Conservation (phyloP, 2,113 vertebrate genomes). For the Ceyx melanurus region DNA sequence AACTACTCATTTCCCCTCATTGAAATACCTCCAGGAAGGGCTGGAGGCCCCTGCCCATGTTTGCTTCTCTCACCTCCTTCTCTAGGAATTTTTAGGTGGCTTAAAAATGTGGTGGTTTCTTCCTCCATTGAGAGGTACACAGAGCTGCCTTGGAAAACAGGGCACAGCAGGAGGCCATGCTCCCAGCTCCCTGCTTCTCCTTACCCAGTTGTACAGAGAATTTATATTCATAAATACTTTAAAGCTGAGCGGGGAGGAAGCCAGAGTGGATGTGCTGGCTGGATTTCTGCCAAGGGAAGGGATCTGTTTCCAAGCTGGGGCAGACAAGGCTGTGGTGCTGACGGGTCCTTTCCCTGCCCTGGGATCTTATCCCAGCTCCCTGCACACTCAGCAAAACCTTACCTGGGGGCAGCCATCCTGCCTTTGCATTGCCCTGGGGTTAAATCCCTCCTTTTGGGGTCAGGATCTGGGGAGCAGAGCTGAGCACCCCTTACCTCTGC, state of each 20-base stretch:
- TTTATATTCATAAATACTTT: slow-evolving; percentile 62
- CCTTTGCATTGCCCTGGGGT: not conserved
- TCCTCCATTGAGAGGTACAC: not conserved
- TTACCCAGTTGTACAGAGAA: slow-evolving; percentile 46
- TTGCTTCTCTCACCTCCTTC: not conserved
- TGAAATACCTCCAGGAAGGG: not conserved
- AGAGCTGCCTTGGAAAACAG: slow-evolving; percentile 4
- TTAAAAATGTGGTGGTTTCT: not conserved
- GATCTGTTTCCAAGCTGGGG: slow-evolving; percentile 30
- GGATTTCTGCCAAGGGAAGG: slow-evolving; percentile 52
- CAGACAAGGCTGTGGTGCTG: not conserved
- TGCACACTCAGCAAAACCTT: not conserved
- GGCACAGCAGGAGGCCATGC: not conserved
- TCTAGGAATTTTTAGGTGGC: slow-evolving; percentile 28
- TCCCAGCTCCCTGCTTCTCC: not conserved
- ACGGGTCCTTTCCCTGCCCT: not conserved
- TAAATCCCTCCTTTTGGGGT: not conserved
- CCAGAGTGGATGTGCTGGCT: not conserved
- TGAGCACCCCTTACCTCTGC: not conserved
- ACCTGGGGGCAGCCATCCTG: not conserved
- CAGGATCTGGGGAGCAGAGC: accelerated
- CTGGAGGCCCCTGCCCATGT: not conserved
- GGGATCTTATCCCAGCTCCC: not conserved
- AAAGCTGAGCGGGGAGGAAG: slow-evolving; percentile 25
- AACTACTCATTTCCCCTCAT: not conserved